Percentiles rank a stretch among this genome's conserved stretches.
These are phyloP conservation scores for Halocynthia roretzi DNA, from an alignment of 23 tunicate genomes.

Conservation along the genomic window DNA sequence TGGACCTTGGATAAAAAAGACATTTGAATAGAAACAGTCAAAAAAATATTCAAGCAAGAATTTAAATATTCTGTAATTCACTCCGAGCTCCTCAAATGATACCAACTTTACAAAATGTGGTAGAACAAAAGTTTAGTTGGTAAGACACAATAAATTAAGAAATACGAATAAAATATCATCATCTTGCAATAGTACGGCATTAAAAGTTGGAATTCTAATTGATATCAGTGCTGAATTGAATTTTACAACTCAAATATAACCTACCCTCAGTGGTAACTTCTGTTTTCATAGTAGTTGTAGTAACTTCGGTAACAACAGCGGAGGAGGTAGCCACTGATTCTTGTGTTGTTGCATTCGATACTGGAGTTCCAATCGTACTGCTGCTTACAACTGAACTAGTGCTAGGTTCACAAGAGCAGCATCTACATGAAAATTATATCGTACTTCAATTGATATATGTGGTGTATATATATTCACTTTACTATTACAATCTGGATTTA, in stretches of 20 bases:
- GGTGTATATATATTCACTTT: no score
- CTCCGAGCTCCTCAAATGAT: background rate
- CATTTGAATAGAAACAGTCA: no score
- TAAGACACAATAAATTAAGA: no score
- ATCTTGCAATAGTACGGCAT: background rate
- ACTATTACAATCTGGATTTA: no score
- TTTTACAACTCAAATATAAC: background rate
- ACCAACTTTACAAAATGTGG: background rate
- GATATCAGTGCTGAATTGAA: background rate
- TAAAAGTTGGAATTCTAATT: background rate
- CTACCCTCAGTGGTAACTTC: constrained; percentile 60
- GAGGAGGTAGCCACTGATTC: constrained; percentile 26
- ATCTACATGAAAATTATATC: constrained; percentile 14
- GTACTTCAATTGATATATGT: no score
- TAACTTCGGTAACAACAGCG: constrained; percentile 34
- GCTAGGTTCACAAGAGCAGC: constrained; percentile 43
- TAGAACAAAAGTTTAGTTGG: no score
- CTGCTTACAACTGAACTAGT: constrained; percentile 2
- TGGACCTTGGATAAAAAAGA: constrained; percentile 13
- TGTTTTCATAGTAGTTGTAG: constrained; percentile 28
- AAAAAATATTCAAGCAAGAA: no score
- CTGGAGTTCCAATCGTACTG: background rate
- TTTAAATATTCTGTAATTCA: no score
- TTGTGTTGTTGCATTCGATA: background rate
- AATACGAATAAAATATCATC: no score